A percentile compares a stretch with the other conserved stretches of the same genome.
These are phyloP conservation scores for Metalampra italica DNA, from an alignment of 2,888 invertebrate genomes.

Conservation along the genomic window DNA sequence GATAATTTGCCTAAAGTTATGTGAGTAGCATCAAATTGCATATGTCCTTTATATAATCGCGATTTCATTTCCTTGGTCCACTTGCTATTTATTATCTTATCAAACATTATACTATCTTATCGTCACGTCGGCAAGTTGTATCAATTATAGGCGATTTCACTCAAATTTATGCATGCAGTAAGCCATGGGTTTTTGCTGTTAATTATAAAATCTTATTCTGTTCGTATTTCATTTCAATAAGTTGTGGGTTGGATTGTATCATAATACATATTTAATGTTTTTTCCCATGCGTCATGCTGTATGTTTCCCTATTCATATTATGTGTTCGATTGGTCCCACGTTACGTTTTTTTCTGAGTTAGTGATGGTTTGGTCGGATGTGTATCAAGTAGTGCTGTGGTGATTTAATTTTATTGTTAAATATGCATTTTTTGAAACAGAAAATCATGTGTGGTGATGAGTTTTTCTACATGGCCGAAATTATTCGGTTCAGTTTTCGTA, in stretches of 20 bases:
- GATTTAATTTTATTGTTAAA: too few species aligned
- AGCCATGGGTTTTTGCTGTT: background rate
- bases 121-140: slow-evolving; percentile 3
- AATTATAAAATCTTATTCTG: background rate
- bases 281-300: slow-evolving; percentile 21
- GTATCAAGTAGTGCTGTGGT: too few species aligned
- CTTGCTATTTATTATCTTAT: slow-evolving; percentile 25
- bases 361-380: slow-evolving; percentile 13
- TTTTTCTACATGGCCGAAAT: slow-evolving; percentile 34
- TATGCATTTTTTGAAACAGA: slow-evolving; percentile 25
- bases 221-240: background rate
- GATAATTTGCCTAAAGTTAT: background rate
- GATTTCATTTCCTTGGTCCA: slow-evolving; percentile 52
- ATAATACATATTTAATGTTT: slow-evolving; percentile 4
- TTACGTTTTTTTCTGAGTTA: slow-evolving; percentile 1
- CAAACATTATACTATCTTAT: slow-evolving; percentile 28
- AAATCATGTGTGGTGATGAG: slow-evolving; percentile 41
- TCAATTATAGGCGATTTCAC: background rate
- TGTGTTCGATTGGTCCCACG: slow-evolving; percentile 20
- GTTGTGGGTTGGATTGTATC: background rate
- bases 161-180: background rate
- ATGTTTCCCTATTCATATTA: slow-evolving; percentile 21
- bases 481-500: slow-evolving; percentile 38
- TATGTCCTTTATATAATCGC: background rate
- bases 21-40: background rate